Percentiles rank a stretch among this genome's conserved stretches.
Conservation (phyloP, 2,888 invertebrate species). For the Noctua pronuba region DNA sequence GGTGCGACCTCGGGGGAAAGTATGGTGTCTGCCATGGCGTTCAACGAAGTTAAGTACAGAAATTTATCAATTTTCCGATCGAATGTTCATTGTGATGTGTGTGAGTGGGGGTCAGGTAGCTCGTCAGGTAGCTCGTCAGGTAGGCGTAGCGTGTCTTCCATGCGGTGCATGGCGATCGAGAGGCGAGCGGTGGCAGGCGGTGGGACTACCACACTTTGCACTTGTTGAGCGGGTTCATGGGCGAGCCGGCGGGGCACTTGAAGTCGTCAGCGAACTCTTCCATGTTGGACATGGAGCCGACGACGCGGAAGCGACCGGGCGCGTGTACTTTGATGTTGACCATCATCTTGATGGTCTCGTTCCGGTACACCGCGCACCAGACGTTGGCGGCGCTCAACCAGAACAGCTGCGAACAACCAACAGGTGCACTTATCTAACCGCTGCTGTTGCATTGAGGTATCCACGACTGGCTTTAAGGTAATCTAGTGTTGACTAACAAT, state of each 20-base stretch:
- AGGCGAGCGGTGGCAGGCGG: too few species aligned
- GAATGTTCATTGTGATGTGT: slow-evolving; percentile 39
- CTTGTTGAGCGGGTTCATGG: slow-evolving; percentile 98
- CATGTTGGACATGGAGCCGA: slow-evolving; percentile 98
- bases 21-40: too few species aligned
- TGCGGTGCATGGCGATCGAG: slow-evolving; percentile 41
- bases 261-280: slow-evolving; percentile 97
- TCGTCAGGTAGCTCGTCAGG: slow-evolving; percentile 60
- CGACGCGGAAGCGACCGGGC: slow-evolving; percentile 95
- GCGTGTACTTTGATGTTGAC: slow-evolving; percentile 96
- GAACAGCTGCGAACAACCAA: slow-evolving; percentile 91
- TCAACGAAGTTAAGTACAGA: too few species aligned
- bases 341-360: slow-evolving; percentile 94
- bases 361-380: slow-evolving; percentile 96
- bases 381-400: slow-evolving; percentile 96
- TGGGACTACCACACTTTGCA: slow-evolving; percentile 96
- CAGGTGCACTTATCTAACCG: slow-evolving; percentile 42
- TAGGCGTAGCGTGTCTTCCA: slow-evolving; percentile 43
- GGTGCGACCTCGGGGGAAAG: too few species aligned
- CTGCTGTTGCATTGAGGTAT: slow-evolving; percentile 28
- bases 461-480: slow-evolving; percentile 46
- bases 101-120: slow-evolving; percentile 2
- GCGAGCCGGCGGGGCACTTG: slow-evolving; percentile 95
- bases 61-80: too few species aligned
- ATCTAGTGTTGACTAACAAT: slow-evolving; percentile 32